Evolutionary conservation across 2,888 invertebrate species (phyloP).

Genomic region (Pristionchus japonicus): DNA sequence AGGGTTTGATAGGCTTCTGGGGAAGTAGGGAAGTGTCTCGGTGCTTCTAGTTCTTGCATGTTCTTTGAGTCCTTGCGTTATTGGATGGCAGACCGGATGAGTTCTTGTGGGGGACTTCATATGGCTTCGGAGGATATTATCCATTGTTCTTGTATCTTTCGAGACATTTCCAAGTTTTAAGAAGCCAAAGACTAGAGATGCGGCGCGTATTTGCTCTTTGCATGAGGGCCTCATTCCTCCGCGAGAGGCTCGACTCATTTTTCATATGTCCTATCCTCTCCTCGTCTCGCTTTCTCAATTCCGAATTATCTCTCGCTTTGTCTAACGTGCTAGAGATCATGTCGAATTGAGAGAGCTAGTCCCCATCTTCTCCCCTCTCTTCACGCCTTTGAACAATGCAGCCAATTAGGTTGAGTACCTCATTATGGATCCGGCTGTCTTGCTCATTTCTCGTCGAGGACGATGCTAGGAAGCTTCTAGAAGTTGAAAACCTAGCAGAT

Average conservation of each 20-base stretch:
- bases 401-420: constrained; percentile 14
- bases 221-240: background rate
- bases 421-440: background rate
- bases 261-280: background rate
- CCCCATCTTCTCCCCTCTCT: too few species aligned
- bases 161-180: background rate
- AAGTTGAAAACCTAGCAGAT: too few species aligned
- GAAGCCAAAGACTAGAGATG: background rate
- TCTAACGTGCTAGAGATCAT: too few species aligned
- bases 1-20: too few species aligned
- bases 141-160: too few species aligned
- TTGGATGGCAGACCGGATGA: background rate
- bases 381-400: background rate
- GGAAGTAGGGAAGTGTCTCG: background rate
- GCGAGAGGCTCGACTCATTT: background rate
- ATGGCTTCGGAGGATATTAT: too few species aligned
- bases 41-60: background rate
- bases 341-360: too few species aligned
- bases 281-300: background rate
- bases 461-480: background rate
- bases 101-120: background rate
- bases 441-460: background rate
- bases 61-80: background rate
- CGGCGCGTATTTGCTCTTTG: background rate
- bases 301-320: background rate